phyloP scores from a whole-genome alignment of 2,797 vertebrate species.

The Acanthurus leucopareius region DNA sequence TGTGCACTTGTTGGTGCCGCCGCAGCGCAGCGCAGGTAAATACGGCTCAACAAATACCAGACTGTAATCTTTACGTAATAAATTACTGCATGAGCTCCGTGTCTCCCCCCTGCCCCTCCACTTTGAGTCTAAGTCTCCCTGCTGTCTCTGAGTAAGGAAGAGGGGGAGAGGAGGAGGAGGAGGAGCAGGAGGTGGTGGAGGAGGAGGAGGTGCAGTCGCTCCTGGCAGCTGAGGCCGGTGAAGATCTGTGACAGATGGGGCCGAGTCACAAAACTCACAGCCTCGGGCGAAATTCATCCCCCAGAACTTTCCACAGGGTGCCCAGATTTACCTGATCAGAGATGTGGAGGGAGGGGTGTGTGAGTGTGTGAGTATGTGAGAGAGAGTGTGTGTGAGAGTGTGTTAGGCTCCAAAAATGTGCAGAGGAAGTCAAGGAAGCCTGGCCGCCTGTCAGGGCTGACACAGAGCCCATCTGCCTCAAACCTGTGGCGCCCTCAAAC shows the following conservation, averaged over 20 bases:
- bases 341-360: conserved; percentile 56
- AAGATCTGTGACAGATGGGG: conserved; percentile 98
- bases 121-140: neutral
- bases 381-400: conserved; percentile 29
- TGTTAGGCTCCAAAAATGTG: conserved; percentile 79
- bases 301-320: conserved; percentile 93
- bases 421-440: conserved; percentile 89
- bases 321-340: conserved; percentile 98
- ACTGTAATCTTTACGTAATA: conserved; percentile 51
- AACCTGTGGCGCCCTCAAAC: conserved; percentile 93
- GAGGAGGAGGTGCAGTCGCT: conserved; percentile 85
- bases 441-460: conserved; percentile 97
- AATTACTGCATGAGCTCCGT: conserved; percentile 33
- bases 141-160: conserved; percentile 28
- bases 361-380: conserved; percentile 18
- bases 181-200: conserved; percentile 36
- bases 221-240: conserved; percentile 89
- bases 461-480: conserved; percentile 97
- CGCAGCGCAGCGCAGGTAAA: conserved; percentile 62
- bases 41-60: conserved; percentile 38
- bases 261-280: conserved; percentile 95
- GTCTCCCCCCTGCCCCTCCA: conserved; percentile 12
- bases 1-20: conserved; percentile 3
- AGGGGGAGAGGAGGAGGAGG: conserved; percentile 15
- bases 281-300: conserved; percentile 79